Evolutionary conservation across 1,140 invertebrate genomes (phyloP).

Genomic region (Drosophila kepulauana): DNA sequence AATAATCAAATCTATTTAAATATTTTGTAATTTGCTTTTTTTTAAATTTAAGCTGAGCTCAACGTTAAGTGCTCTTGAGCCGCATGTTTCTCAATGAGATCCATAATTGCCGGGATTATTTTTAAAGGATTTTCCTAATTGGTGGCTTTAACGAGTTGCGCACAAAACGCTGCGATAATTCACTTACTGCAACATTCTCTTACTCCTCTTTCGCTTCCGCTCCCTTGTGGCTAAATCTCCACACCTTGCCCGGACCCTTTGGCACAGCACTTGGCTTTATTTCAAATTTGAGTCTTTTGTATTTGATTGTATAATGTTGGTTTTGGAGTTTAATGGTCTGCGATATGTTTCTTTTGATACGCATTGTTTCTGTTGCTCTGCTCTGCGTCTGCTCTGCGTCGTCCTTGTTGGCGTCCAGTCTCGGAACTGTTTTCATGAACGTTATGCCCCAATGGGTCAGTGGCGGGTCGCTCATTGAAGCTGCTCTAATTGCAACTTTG

Average conservation of each 20-base stretch:
- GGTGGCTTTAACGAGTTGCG: too few species aligned
- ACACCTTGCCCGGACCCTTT: neutral
- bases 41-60: too few species aligned
- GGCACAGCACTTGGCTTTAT: neutral
- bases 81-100: too few species aligned
- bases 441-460: slow-evolving; percentile 40
- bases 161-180: too few species aligned
- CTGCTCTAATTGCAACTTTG: slow-evolving; percentile 82
- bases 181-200: neutral
- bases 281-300: slow-evolving; percentile 21
- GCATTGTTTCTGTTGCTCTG: slow-evolving; percentile 62
- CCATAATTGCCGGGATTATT: too few species aligned
- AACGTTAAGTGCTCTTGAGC: too few species aligned
- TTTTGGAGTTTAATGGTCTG: slow-evolving; percentile 71
- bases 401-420: slow-evolving; percentile 36
- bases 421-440: slow-evolving; percentile 68
- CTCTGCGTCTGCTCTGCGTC: neutral
- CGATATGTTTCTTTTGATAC: slow-evolving; percentile 77
- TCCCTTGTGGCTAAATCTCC: neutral
- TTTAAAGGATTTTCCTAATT: too few species aligned
- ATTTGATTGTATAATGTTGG: slow-evolving; percentile 28
- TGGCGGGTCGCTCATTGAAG: slow-evolving; percentile 59
- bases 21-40: too few species aligned
- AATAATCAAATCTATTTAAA: too few species aligned
- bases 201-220: neutral